Conservation (phyloP, 64 coral and sea anemone species). For the Montipora efflorescens region DNA sequence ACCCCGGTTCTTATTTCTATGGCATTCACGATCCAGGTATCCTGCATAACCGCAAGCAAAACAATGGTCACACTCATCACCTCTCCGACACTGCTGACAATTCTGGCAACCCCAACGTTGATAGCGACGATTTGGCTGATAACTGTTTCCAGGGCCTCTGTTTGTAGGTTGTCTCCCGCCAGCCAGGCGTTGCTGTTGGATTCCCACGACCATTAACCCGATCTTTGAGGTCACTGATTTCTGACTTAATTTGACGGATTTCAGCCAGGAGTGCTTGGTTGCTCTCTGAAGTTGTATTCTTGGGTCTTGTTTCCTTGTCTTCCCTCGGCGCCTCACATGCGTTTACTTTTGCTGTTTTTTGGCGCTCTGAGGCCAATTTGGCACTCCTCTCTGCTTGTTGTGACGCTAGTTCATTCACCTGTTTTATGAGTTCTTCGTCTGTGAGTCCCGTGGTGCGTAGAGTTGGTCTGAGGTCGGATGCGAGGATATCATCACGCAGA, state of each 20-base stretch:
- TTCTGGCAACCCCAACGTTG: not conserved
- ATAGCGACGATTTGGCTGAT: too few species aligned
- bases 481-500: not conserved
- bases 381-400: slow-evolving; percentile 14
- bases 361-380: slow-evolving; percentile 1
- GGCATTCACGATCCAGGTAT: too few species aligned
- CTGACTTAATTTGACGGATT: slow-evolving; percentile 34
- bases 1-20: not conserved
- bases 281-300: not conserved
- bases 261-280: not conserved
- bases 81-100: not conserved
- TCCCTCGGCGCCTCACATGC: not conserved
- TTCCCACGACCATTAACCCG: not conserved
- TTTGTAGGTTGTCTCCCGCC: too few species aligned
- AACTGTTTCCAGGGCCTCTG: too few species aligned
- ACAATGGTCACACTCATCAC: slow-evolving; percentile 37
- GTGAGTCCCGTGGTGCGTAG: not conserved
- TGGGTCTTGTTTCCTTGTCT: not conserved
- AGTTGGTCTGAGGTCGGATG: slow-evolving; percentile 1
- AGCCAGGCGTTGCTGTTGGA: not conserved
- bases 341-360: slow-evolving; percentile 36
- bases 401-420: slow-evolving; percentile 49
- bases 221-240: slow-evolving; percentile 1
- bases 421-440: slow-evolving; percentile 64
- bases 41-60: slow-evolving; percentile 33